phyloP scores from a whole-genome alignment of 2,113 vertebrate genomes.

The cat (Felis catus) region DNA sequence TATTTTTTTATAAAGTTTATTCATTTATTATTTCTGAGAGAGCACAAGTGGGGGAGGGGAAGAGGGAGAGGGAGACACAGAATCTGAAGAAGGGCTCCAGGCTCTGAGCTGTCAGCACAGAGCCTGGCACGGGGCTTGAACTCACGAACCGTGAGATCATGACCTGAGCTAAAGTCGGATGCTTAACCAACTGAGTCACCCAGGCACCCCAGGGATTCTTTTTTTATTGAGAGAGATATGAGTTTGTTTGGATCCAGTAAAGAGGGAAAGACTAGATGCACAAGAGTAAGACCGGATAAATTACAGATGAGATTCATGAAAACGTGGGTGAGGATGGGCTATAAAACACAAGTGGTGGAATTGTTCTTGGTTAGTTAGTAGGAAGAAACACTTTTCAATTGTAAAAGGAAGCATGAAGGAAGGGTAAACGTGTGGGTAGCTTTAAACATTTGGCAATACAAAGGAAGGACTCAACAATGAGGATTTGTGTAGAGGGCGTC shows the following conservation, averaged over 20 bases:
- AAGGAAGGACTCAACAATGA: neutral
- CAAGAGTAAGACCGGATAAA: neutral
- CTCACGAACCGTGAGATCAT: too few species aligned
- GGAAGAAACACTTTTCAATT: neutral
- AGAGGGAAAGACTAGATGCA: neutral
- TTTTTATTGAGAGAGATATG: neutral
- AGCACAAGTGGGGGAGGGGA: too few species aligned
- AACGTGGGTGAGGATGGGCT: neutral
- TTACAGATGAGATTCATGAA: neutral
- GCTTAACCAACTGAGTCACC: too few species aligned
- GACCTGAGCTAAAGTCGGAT: too few species aligned
- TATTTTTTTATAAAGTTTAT: too few species aligned
- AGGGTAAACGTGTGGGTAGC: neutral
- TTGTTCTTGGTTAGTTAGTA: neutral
- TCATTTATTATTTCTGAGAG: too few species aligned
- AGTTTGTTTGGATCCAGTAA: neutral
- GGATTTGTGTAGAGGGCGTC: neutral
- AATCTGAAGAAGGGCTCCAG: too few species aligned
- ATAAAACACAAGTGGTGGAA: neutral
- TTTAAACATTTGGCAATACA: neutral
- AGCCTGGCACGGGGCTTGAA: too few species aligned
- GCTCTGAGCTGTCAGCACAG: too few species aligned
- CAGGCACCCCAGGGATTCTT: neutral
- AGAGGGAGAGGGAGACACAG: too few species aligned
- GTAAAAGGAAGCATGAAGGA: neutral